Evolutionary conservation across 2,797 vertebrate species (phyloP).

Genomic region (Miichthys miiuy): DNA sequence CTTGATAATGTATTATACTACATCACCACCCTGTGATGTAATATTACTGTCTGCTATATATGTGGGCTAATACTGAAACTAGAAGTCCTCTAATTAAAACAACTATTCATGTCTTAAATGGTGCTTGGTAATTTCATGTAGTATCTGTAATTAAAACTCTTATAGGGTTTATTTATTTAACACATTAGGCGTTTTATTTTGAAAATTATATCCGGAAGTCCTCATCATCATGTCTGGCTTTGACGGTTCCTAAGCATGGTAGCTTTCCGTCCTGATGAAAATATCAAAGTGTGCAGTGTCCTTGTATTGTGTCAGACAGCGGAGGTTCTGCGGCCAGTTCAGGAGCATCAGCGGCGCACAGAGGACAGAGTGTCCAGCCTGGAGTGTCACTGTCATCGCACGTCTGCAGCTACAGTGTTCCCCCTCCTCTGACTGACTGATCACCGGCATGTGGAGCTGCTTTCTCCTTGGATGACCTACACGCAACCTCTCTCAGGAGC

Average conservation of each 20-base stretch:
- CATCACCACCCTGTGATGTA: too few species aligned
- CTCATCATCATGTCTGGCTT: rapidly evolving
- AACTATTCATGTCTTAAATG: too few species aligned
- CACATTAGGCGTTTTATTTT: constrained; percentile 42
- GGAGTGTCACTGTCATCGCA: constrained; percentile 32
- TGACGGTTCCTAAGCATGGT: constrained; percentile 29
- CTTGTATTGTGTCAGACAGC: constrained; percentile 46
- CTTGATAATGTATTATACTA: neutral
- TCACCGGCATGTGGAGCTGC: constrained; percentile 53
- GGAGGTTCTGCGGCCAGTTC: neutral
- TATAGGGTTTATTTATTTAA: too few species aligned
- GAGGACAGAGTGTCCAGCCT: neutral
- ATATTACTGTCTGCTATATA: too few species aligned
- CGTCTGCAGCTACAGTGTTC: constrained; percentile 12
- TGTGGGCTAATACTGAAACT: too few species aligned
- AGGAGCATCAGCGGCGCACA: neutral
- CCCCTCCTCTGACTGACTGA: neutral
- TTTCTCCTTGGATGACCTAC: constrained; percentile 85
- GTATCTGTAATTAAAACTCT: neutral
- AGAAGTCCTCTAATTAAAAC: too few species aligned
- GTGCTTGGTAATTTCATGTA: neutral
- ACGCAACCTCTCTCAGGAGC: constrained; percentile 53
- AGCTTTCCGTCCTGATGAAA: constrained; percentile 41
- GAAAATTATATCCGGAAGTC: constrained; percentile 45
- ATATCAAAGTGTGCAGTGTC: constrained; percentile 49